Conservation (phyloP, 2,888 invertebrate genomes). For the Nomada fucata region DNA sequence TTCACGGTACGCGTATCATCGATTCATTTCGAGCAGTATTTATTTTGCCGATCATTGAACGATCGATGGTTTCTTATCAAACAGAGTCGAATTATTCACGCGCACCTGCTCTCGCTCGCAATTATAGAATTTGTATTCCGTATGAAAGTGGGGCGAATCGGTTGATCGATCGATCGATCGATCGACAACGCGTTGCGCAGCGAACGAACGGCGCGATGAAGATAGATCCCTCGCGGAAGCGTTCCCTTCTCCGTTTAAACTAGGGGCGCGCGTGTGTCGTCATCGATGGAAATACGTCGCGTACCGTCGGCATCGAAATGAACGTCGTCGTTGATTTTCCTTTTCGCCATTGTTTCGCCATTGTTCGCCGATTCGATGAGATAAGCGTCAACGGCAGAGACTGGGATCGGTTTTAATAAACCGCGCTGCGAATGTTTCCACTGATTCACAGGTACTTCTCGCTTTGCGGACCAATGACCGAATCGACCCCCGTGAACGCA, state of each 20-base stretch:
- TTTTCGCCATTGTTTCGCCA: slow-evolving; percentile 55
- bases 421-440: slow-evolving; percentile 43
- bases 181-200: background rate
- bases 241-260: background rate
- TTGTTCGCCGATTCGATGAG: slow-evolving; percentile 64
- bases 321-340: slow-evolving; percentile 38
- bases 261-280: slow-evolving; percentile 4
- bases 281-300: slow-evolving; percentile 43
- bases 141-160: background rate
- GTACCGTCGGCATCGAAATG: slow-evolving; percentile 1
- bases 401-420: slow-evolving; percentile 54
- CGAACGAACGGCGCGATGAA: slow-evolving; percentile 51
- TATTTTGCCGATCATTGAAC: too few relatives aligned
- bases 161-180: background rate
- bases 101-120: background rate
- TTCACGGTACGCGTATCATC: too few relatives aligned
- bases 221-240: slow-evolving; percentile 49
- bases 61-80: background rate
- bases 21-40: too few relatives aligned
- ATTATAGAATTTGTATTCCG: background rate
- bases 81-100: background rate
- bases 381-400: slow-evolving; percentile 52
- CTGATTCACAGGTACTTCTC: slow-evolving; percentile 5
- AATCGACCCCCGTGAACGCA: background rate
- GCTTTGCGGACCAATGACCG: slow-evolving; percentile 2